Percentiles rank a stretch among this genome's conserved stretches.
Evolutionary conservation across 2,888 invertebrate species (phyloP).

Genomic region (Hirtodrosophila alboralis): DNA sequence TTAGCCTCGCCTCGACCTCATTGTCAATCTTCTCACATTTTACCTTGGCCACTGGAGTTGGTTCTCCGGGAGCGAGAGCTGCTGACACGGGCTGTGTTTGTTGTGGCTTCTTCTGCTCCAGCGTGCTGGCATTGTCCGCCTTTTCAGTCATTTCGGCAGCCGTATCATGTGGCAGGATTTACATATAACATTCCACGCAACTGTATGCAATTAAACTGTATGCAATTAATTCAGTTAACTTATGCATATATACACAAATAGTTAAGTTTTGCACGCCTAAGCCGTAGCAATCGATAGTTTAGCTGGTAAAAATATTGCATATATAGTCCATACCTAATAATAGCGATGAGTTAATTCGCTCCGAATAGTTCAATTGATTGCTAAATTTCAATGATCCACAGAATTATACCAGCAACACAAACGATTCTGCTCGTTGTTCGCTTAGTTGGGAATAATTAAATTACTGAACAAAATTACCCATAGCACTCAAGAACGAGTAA

Average conservation of each 20-base stretch:
- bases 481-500: no score
- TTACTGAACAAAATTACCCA: no score
- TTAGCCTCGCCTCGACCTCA: conserved; percentile 80
- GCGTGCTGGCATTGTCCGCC: conserved; percentile 23
- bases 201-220: conserved; percentile 4
- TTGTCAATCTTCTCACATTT: conserved; percentile 81
- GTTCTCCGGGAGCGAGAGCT: background rate
- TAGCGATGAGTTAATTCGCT: no score
- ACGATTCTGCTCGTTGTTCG: no score
- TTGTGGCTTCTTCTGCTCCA: conserved; percentile 36
- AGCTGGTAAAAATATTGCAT: conserved; percentile 14
- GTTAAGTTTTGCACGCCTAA: conserved; percentile 50
- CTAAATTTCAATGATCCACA: no score
- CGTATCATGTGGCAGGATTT: conserved; percentile 5
- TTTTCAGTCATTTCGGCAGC: conserved; percentile 57
- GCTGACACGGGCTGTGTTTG: conserved; percentile 8
- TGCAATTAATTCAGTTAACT: conserved; percentile 7
- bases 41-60: conserved; percentile 36
- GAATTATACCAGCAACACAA: no score
- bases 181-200: no score
- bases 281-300: conserved; percentile 31
- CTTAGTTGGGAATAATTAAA: no score
- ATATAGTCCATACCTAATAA: background rate
- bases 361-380: no score
- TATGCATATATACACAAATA: conserved; percentile 7